phyloP scores from a whole-genome alignment of 2,888 invertebrate species.

The Drosophila macrospina region DNA sequence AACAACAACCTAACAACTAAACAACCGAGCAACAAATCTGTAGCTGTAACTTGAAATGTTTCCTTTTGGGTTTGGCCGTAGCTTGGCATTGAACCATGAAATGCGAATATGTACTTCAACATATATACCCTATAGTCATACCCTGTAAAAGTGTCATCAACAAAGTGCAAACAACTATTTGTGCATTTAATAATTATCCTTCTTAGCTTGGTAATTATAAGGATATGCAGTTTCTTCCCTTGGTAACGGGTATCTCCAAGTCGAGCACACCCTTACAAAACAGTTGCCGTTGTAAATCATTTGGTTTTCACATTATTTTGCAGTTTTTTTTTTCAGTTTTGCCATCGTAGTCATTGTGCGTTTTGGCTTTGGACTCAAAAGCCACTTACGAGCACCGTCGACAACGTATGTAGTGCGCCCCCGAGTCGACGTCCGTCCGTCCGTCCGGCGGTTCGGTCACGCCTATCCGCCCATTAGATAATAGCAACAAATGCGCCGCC shows the following conservation, averaged over 20 bases:
- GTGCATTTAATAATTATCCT: not conserved
- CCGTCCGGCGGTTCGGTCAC: constrained; percentile 19
- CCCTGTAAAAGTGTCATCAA: not conserved
- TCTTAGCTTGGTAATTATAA: not conserved
- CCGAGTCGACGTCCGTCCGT: constrained; percentile 7
- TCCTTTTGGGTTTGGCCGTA: constrained; percentile 52
- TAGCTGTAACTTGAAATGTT: constrained; percentile 47
- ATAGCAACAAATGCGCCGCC: constrained; percentile 43
- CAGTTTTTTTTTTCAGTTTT: constrained; percentile 12
- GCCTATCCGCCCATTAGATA: constrained; percentile 62
- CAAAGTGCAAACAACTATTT: not conserved
- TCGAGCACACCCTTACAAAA: not conserved
- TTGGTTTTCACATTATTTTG: constrained; percentile 11
- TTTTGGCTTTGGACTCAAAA: constrained; percentile 44
- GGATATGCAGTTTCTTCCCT: not conserved
- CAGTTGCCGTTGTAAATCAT: constrained; percentile 17
- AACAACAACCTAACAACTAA: constrained; percentile 17
- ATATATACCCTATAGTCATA: constrained; percentile 1
- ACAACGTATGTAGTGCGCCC: constrained; percentile 25
- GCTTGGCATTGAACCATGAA: constrained; percentile 78
- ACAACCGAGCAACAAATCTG: not conserved
- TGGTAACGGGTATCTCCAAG: not conserved
- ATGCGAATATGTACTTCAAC: constrained; percentile 41
- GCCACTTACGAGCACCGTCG: constrained; percentile 17
- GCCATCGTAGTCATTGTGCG: constrained; percentile 49